phyloP scores from a whole-genome alignment of 2,797 vertebrate species.

The Esox lucius region DNA sequence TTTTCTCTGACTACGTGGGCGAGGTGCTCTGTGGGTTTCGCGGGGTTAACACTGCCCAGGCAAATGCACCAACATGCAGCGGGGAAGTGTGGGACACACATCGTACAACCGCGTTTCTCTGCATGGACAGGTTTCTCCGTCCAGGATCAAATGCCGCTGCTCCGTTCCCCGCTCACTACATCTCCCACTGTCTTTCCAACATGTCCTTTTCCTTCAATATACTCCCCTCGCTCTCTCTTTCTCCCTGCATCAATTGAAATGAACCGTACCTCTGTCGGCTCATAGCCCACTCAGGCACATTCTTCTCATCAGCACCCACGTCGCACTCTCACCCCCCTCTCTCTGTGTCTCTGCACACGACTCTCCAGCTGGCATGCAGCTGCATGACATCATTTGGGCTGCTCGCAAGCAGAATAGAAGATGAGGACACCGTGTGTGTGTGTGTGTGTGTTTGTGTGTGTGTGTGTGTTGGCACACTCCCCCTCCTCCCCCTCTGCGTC shows the following conservation, averaged over 20 bases:
- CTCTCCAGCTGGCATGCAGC: slow-evolving; percentile 44
- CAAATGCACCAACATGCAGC: background rate
- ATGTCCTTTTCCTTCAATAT: background rate
- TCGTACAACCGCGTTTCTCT: background rate
- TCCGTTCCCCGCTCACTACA: background rate
- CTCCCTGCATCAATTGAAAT: background rate
- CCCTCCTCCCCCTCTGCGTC: slow-evolving; percentile 4
- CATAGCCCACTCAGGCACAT: background rate
- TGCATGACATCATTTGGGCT: slow-evolving; percentile 59
- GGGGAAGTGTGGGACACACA: background rate
- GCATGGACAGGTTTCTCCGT: background rate
- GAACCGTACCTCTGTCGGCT: background rate
- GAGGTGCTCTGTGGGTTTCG: background rate
- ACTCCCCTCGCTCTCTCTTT: background rate
- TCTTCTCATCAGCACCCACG: background rate
- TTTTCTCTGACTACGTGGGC: background rate
- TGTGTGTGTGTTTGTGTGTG: slow-evolving; percentile 25
- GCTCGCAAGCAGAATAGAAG: slow-evolving; percentile 33
- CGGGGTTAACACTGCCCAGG: background rate
- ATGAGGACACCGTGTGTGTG: slow-evolving; percentile 31
- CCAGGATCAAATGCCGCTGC: background rate
- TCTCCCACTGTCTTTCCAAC: background rate
- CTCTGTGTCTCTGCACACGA: slow-evolving; percentile 25
- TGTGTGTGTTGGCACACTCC: slow-evolving; percentile 7
- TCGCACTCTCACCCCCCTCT: slow-evolving; percentile 4